Base-by-base conservation (phyloP, 2,888 invertebrate genomes). In the Doris montereyensis region DNA sequence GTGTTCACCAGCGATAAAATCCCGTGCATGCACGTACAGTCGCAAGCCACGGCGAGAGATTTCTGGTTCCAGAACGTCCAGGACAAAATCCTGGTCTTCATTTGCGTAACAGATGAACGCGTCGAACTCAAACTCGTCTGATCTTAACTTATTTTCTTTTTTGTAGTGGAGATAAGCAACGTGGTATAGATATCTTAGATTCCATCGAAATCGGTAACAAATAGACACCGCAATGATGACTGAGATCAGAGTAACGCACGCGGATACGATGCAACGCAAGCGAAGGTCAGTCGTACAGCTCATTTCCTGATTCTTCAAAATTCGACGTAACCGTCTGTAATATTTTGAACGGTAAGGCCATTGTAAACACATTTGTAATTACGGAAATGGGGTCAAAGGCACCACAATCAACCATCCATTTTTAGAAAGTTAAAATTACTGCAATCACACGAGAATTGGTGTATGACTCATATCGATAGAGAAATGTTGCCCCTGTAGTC, bases 21-120 rank as follows among this genome's bases (percentile, higher is more conserved):
- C 70, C 21, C 57, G 70, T 1, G 28, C 30, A 34, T 78, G 81
- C 26, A 78, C 75, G 58, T 58, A 71, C 10, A 81, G 21, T 21
- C 28, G 62, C n/a, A 81, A 30, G 0, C 78, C 81, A 17, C 21
- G 26, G 1, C 17, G 13, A 5, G 24, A 5, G 8, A 81, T 67
- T 5, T 62, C 26, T 0, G 32, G 58, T 21, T 35, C 17, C 4
- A 81, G 30, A 2, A 4, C 32, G n/a, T 75, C 34, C 26, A 58
- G 28, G 0, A 81, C 73, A 57, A 81, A 78, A 3, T 24, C 26
- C 13, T 72, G n/a, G 30, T 81, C 81, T 26, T 76, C 76, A 2
- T 60, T 24, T 2, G 78, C 81, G 30, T 75, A 81, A 3, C 74
- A 81, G 24, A 81, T 71, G 26, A 81, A 81, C 0, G 71, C 78